Evolutionary conservation across 2,888 invertebrate genomes (phyloP).

Genomic region (Parthenolecanium corni): DNA sequence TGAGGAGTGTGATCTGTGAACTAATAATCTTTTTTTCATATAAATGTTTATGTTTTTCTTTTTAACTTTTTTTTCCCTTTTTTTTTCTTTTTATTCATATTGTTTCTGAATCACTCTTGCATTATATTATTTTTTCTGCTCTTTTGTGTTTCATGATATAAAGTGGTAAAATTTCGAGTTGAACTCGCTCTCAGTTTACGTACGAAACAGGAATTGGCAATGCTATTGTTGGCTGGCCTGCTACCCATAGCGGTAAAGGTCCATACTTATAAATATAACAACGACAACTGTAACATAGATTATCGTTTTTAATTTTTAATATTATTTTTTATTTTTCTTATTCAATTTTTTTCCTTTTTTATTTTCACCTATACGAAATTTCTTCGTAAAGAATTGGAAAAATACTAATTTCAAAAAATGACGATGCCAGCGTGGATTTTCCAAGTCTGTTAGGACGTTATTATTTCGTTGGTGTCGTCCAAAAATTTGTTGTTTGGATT

Average conservation of each 20-base stretch:
- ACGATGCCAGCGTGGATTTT: too few relatives aligned
- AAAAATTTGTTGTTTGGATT: too few relatives aligned
- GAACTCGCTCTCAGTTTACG: conserved; percentile 7
- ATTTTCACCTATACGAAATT: too few relatives aligned
- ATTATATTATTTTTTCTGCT: conserved; percentile 4
- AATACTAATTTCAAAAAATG: too few relatives aligned
- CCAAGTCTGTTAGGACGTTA: too few relatives aligned
- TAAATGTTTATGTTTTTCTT: background rate
- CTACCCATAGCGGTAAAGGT: conserved; percentile 13
- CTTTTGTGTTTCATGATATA: conserved; percentile 9
- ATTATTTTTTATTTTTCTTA: too few relatives aligned
- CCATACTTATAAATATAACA: background rate
- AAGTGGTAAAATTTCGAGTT: conserved; percentile 5
- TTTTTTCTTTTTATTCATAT: background rate
- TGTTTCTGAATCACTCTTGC: background rate
- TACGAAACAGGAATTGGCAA: conserved; percentile 6
- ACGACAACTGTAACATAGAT: too few relatives aligned
- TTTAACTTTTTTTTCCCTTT: background rate
- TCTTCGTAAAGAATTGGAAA: too few relatives aligned
- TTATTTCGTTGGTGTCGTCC: too few relatives aligned
- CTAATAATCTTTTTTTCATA: background rate
- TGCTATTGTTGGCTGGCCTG: conserved; percentile 13
- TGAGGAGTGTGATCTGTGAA: background rate
- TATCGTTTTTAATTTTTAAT: too few relatives aligned
- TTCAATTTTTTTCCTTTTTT: too few relatives aligned